Evolutionary conservation across 2,888 invertebrate genomes (phyloP).

Genomic region (Aspidiotus destructor): DNA sequence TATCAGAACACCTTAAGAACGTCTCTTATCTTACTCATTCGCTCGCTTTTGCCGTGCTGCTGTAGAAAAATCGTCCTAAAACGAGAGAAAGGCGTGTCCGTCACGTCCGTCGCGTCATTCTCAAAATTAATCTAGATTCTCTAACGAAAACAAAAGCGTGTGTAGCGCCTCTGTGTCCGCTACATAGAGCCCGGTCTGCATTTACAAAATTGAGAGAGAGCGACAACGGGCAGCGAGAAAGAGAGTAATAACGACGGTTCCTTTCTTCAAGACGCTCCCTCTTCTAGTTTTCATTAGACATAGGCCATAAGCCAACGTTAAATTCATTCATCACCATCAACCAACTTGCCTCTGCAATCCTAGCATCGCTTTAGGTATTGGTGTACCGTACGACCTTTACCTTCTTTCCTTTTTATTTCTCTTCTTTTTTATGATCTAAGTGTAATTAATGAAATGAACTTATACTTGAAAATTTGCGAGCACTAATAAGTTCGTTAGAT

Average conservation of each 20-base stretch:
- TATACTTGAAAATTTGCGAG: too few species aligned
- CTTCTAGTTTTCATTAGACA: constrained; percentile 27
- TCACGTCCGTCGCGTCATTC: constrained; percentile 14
- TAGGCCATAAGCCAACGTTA: constrained; percentile 32
- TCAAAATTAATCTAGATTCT: constrained; percentile 24
- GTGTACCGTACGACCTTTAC: too few species aligned
- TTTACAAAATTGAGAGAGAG: constrained; percentile 24
- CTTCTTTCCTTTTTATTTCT: too few species aligned
- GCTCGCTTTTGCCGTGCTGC: too few species aligned
- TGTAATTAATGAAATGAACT: too few species aligned
- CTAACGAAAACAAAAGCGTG: constrained; percentile 18
- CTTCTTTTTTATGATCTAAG: too few species aligned
- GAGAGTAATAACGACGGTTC: constrained; percentile 1
- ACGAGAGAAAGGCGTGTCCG: constrained; percentile 14
- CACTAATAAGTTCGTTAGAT: too few species aligned
- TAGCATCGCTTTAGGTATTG: too few species aligned
- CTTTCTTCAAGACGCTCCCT: not conserved
- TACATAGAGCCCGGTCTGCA: constrained; percentile 14
- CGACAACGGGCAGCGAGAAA: constrained; percentile 2
- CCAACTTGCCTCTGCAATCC: not conserved
- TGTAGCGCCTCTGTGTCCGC: constrained; percentile 25
- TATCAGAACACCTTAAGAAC: too few species aligned
- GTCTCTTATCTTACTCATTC: too few species aligned
- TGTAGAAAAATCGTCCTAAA: not conserved
- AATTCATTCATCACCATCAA: constrained; percentile 31